Evolutionary conservation across 2,797 vertebrate genomes (phyloP), one percentile per base, ranked within the genome.

Genomic region (Cyprinodon diabolis): DNA sequence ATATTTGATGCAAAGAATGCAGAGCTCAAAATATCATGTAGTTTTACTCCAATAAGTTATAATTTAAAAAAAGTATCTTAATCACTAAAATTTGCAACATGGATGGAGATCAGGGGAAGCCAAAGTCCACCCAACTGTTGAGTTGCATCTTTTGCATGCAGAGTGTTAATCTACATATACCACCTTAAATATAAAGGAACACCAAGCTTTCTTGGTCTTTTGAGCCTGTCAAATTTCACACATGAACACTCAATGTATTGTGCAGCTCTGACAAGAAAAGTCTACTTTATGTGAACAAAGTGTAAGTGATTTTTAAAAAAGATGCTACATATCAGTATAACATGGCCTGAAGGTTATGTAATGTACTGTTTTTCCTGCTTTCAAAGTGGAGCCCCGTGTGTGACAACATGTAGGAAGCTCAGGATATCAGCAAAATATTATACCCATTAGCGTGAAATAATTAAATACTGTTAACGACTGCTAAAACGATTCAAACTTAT

Each of bases 401-500:
- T 12, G 43, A 35, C 60, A 74, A 66, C 73, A 72, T 75, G 17
- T 66, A 30, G 75, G 57, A 70, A 21, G 75, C 30, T 30, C 21
- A 40, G 37, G 35, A 40, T 43, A 62, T 12, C 9, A 9, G 1
- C 35, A 62, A 63, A 63, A 43, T 19, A 40, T 68, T 21, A 52
- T 25, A 30, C 11, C 23, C 49, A 21, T 51, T 21, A 35, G 9
- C 25, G 11, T 49, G 45, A 0, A 66, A 43, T 1, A 23, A 58
- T 1, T 23, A 49, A 49, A 49, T 48, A 30, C 30, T 67, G 10
- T 5, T 51, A 19, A 67, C 19, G 15, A 15, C 60, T 19, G 51
- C 47, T 25, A 68, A 4, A 63, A 63, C 19, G 6, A 43, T 63
- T 63, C 58, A 62, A 6, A 11, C 37, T 8, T 4, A 19, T 62